Evolutionary conservation across 2,797 vertebrate species (phyloP).

Genomic region (Echiichthys vipera): DNA sequence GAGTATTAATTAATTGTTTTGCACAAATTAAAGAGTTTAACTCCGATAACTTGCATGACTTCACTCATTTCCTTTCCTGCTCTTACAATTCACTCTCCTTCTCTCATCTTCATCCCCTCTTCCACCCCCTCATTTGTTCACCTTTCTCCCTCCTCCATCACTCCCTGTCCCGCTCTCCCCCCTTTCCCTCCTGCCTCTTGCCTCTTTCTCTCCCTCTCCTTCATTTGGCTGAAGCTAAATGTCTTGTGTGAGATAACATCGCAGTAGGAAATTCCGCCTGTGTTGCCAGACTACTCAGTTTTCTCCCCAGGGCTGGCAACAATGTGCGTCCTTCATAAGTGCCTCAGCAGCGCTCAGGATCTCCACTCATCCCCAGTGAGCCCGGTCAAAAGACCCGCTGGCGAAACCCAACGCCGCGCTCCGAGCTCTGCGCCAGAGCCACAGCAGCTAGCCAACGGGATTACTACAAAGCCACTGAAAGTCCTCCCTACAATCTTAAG

Average conservation of each 20-base stretch:
- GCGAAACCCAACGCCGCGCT: constrained; percentile 72
- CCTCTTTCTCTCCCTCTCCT: constrained; percentile 27
- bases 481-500: constrained; percentile 1
- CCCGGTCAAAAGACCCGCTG: constrained; percentile 68
- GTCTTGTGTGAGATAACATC: constrained; percentile 83
- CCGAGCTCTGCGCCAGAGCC: constrained; percentile 37
- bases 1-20: neutral
- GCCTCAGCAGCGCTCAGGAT: constrained; percentile 61
- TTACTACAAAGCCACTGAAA: constrained; percentile 50
- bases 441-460: constrained; percentile 51
- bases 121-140: neutral
- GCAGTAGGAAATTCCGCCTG: constrained; percentile 82
- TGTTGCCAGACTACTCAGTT: constrained; percentile 82
- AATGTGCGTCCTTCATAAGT: constrained; percentile 82
- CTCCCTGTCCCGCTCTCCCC: constrained; percentile 7
- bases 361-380: constrained; percentile 72
- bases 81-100: neutral
- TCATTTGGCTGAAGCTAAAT: constrained; percentile 78
- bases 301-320: constrained; percentile 79
- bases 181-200: neutral
- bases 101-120: neutral
- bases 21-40: neutral
- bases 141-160: constrained; percentile 9
- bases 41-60: neutral
- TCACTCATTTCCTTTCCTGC: neutral